Percentiles rank a stretch among this genome's conserved stretches.
phyloP scores from a whole-genome alignment of 2,797 vertebrate species.

The Myiothlypis coronata region DNA sequence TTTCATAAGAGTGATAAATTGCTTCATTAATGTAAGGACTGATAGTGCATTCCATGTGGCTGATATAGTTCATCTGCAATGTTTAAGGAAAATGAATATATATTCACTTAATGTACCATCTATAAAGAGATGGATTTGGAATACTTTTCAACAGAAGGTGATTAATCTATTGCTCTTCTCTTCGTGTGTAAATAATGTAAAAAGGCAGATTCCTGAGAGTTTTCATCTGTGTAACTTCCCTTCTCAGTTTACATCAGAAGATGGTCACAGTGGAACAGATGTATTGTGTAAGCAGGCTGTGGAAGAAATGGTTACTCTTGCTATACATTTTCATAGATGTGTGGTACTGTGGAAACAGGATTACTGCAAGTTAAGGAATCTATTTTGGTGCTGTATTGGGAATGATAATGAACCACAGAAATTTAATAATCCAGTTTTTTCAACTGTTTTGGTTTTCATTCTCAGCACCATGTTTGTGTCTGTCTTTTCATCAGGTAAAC shows the following conservation, averaged over 20 bases:
- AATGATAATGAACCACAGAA: neutral
- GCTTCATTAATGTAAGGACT: neutral
- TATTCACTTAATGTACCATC: neutral
- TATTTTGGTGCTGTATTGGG: neutral
- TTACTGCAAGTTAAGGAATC: neutral
- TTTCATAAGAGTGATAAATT: neutral
- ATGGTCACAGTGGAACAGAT: neutral
- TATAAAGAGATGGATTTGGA: neutral
- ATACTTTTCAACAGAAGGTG: neutral
- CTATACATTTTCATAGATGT: neutral
- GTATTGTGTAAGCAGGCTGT: neutral
- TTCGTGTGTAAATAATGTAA: neutral
- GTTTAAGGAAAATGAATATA: neutral
- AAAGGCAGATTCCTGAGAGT: neutral
- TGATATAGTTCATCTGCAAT: neutral
- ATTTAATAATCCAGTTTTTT: neutral
- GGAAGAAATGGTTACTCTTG: neutral
- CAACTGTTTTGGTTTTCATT: neutral
- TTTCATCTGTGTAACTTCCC: neutral
- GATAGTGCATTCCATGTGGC: neutral
- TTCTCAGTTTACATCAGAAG: neutral
- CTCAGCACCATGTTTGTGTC: neutral
- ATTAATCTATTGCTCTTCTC: neutral
- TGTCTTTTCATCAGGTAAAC: neutral
- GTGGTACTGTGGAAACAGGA: neutral